phyloP scores from a whole-genome alignment of 2,113 vertebrate genomes.

The Toxotes jaculatrix region DNA sequence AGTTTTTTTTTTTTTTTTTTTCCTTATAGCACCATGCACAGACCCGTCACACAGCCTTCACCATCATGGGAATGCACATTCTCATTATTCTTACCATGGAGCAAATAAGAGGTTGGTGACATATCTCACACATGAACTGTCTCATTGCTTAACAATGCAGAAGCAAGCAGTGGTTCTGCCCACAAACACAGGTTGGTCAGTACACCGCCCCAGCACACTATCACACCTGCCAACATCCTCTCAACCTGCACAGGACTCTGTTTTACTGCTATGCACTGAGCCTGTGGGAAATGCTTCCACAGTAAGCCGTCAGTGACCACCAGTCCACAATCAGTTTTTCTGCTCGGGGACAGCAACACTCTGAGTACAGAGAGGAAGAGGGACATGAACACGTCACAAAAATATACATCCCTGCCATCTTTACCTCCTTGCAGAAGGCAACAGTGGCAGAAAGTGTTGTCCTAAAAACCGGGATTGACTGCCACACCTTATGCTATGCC shows the following conservation, averaged over 20 bases:
- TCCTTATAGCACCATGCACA: not conserved
- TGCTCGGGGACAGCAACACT: no score
- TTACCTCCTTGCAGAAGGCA: not conserved
- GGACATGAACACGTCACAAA: slow-evolving; percentile 1
- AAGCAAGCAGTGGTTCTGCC: slow-evolving; percentile 1
- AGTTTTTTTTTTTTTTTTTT: slow-evolving; percentile 25
- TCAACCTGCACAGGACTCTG: not conserved
- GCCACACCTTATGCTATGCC: slow-evolving; percentile 1
- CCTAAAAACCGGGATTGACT: slow-evolving; percentile 7
- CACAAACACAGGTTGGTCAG: slow-evolving; percentile 7
- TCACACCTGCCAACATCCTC: no score
- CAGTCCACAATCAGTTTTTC: not conserved
- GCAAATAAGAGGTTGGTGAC: slow-evolving; percentile 23
- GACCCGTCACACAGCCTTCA: slow-evolving; percentile 29
- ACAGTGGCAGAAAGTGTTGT: not conserved
- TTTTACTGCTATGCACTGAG: no score
- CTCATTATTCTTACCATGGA: slow-evolving; percentile 39
- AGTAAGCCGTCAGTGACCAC: not conserved
- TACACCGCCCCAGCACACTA: not conserved
- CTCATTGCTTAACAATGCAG: slow-evolving; percentile 9
- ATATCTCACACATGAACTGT: slow-evolving; percentile 22
- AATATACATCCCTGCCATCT: not conserved
- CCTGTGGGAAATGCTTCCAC: not conserved
- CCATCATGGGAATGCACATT: slow-evolving; percentile 11
- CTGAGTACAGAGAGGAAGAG: not conserved